phyloP scores from a whole-genome alignment of 2,113 vertebrate genomes.

The Cathartes aura region DNA sequence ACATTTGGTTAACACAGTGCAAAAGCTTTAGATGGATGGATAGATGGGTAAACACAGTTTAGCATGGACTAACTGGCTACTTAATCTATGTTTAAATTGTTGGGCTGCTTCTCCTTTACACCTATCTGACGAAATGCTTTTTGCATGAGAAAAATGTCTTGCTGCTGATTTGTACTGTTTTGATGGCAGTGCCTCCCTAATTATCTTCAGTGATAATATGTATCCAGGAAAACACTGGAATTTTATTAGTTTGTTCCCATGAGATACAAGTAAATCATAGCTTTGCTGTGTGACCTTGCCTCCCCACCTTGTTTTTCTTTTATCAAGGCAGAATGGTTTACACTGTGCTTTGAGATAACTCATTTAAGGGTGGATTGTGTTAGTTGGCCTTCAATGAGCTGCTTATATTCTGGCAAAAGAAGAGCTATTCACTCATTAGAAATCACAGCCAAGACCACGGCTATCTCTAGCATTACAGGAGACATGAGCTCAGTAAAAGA shows the following conservation, averaged over 20 bases:
- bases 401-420: neutral
- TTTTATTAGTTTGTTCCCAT: neutral
- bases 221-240: neutral
- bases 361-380: neutral
- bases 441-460: neutral
- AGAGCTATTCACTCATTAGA: neutral
- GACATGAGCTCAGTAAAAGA: neutral
- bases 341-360: neutral
- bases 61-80: neutral
- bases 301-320: neutral
- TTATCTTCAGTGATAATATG: neutral
- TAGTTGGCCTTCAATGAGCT: neutral
- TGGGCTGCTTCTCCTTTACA: neutral
- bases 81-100: neutral
- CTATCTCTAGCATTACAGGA: neutral
- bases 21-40: neutral
- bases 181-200: neutral
- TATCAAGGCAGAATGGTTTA: neutral
- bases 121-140: neutral
- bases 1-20: neutral
- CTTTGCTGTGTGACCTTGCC: neutral
- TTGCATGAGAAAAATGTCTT: neutral
- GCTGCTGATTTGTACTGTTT: neutral
- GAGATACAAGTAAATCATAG: neutral
- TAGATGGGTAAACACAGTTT: neutral